These are phyloP conservation scores for Periphyllus acericola DNA, from an alignment of 2,888 invertebrate species.

Conservation along the genomic window DNA sequence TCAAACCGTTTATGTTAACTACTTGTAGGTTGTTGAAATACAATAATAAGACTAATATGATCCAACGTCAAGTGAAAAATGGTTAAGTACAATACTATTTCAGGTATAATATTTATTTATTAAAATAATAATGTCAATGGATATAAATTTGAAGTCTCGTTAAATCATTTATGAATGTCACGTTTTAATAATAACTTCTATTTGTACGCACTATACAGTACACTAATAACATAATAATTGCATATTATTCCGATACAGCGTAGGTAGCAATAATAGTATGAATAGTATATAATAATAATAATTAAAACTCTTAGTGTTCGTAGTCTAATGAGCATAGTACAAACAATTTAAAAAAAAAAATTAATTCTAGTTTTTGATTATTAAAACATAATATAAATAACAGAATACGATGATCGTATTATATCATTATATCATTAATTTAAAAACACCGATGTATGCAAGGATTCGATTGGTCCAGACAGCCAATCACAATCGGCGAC, in stretches of 20 bases:
- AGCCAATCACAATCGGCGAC: neutral
- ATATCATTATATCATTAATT: conserved; percentile 8
- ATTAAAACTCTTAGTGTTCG: conserved; percentile 9
- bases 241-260: neutral
- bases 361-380: conserved; percentile 52
- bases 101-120: conserved; percentile 35
- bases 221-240: conserved; percentile 14
- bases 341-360: conserved; percentile 31
- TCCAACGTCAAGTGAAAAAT: too few species aligned
- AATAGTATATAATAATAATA: neutral
- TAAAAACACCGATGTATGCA: neutral
- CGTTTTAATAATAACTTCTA: conserved; percentile 21
- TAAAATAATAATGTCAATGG: conserved; percentile 45
- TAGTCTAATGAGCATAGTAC: conserved; percentile 47
- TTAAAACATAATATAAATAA: conserved; percentile 7
- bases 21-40: too few species aligned
- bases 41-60: too few species aligned
- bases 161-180: conserved; percentile 44
- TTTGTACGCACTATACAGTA: conserved; percentile 15
- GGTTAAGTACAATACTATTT: neutral
- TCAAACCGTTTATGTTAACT: too few species aligned
- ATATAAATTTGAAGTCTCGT: conserved; percentile 57
- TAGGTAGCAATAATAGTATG: conserved; percentile 26
- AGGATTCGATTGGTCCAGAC: neutral
- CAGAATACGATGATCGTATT: too few species aligned